Evolutionary conservation across 2,113 vertebrate species (phyloP), one percentile per base, ranked within the genome.

Genomic region (Nestor notabilis): DNA sequence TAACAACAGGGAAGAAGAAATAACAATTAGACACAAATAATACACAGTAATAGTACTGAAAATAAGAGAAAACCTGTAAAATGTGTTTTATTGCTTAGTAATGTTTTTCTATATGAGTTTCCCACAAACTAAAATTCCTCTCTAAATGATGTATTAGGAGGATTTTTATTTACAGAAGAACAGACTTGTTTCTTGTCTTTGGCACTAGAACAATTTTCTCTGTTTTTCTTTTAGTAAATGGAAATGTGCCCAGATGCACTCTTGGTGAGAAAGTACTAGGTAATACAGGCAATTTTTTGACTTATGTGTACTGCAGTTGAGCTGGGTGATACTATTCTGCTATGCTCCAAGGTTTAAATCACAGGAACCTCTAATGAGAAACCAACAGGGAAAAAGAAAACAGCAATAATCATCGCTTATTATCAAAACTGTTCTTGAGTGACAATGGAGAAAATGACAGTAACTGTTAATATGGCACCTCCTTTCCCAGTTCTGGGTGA

Each of bases 151-250:
- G 0, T 58, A 63, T 89, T 89, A 69, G 49, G 35, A 92, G 56
- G 25, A 29, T n/a, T 69, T 87, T 68, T 96, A 50, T 92, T 96
- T 92, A 84, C 39, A 55, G 28, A 89, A 68, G 19, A 52, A 63
- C 13, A 23, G 58, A 66, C 71, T 74, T 86, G 16, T 88, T 90
- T 33, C 39, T 90, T 5, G 5, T 84, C 77, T 87, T 79, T 65
- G 74, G 17, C 52, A 94, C 60, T 58, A 82, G 61, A 76, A 55
- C 47, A 11, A 41, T 93, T 86, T 92, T 82, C 39, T 90, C 68
- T 74, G 1, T 55, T 78, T 91, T 92, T 87, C 28, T 91, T 89
- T 39, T 49, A 41, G 61, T 64, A 90, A 92, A 79, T 75, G 76
- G 56, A 92, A 83, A 50, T 82, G 14, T 65, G 44, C 37, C 53